Evolutionary conservation across 2,888 invertebrate genomes (phyloP).

Genomic region (Noctua pronuba): DNA sequence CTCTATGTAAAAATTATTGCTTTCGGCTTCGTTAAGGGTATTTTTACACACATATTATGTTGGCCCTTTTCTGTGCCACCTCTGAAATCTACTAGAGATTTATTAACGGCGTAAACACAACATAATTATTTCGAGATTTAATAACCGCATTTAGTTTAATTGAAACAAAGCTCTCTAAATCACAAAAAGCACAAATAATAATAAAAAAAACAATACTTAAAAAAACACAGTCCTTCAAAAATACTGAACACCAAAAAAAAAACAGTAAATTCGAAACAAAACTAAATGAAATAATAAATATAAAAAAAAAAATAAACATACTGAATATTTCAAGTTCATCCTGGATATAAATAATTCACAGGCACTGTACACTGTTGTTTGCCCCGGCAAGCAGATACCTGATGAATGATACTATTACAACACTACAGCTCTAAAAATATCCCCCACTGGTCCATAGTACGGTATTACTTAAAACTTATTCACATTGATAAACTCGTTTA

Average conservation of each 20-base stretch:
- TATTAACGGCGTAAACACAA: neutral
- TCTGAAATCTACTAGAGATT: neutral
- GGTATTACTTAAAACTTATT: slow-evolving; percentile 86
- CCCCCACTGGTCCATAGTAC: slow-evolving; percentile 81
- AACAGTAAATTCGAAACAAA: neutral
- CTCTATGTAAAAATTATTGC: too few species aligned
- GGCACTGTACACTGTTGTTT: slow-evolving; percentile 76
- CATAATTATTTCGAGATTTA: neutral
- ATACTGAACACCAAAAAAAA: slow-evolving; percentile 5
- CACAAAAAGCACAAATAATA: neutral
- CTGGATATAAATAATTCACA: slow-evolving; percentile 67
- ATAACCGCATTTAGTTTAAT: neutral
- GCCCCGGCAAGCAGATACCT: slow-evolving; percentile 77
- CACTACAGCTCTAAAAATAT: slow-evolving; percentile 81
- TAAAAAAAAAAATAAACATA: slow-evolving; percentile 71
- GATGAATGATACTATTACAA: slow-evolving; percentile 79
- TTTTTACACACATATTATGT: neutral
- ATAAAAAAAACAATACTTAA: neutral
- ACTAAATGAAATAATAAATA: slow-evolving; percentile 13
- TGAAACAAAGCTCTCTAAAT: neutral
- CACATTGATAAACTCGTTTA: slow-evolving; percentile 83
- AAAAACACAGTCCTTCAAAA: neutral
- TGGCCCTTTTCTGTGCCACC: neutral
- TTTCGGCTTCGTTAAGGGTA: too few species aligned
- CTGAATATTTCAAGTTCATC: slow-evolving; percentile 79